Conservation (phyloP, 2,113 vertebrate genomes). For the Lates calcarifer region DNA sequence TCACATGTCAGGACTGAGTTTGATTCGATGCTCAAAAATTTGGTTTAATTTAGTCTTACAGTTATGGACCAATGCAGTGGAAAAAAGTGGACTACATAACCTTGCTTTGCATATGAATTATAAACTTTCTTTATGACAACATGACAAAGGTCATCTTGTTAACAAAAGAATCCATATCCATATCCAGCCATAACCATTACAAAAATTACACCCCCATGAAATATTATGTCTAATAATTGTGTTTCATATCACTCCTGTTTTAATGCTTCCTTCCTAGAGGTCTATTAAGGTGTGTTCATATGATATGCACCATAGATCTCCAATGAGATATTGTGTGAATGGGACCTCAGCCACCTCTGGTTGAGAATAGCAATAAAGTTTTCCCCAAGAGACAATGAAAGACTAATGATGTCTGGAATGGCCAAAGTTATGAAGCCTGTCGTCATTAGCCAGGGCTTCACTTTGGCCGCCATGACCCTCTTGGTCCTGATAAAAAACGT, state of each 20-base stretch:
- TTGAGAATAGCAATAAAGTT: slow-evolving; percentile 58
- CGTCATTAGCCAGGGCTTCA: slow-evolving; percentile 41
- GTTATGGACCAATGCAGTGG: neutral
- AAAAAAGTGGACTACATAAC: neutral
- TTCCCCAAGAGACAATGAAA: slow-evolving; percentile 59
- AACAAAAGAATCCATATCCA: slow-evolving; percentile 27
- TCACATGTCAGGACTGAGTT: neutral
- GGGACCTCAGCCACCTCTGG: slow-evolving; percentile 46
- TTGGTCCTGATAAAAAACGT: slow-evolving; percentile 1
- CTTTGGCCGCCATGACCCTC: slow-evolving; percentile 47
- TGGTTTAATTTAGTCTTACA: neutral
- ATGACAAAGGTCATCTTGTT: slow-evolving; percentile 29
- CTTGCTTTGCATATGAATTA: neutral
- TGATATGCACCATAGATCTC: slow-evolving; percentile 49
- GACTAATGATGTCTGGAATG: slow-evolving; percentile 68
- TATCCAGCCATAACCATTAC: slow-evolving; percentile 30
- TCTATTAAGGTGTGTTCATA: slow-evolving; percentile 43
- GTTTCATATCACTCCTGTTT: slow-evolving; percentile 18
- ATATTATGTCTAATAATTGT: slow-evolving; percentile 23
- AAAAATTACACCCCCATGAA: slow-evolving; percentile 37
- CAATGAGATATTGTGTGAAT: slow-evolving; percentile 23
- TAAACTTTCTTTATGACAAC: slow-evolving; percentile 7
- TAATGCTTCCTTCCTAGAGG: slow-evolving; percentile 35
- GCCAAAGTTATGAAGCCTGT: slow-evolving; percentile 58
- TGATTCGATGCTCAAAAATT: neutral